phyloP scores from a whole-genome alignment of 2,888 invertebrate genomes.

The Mesochorus sp. region DNA sequence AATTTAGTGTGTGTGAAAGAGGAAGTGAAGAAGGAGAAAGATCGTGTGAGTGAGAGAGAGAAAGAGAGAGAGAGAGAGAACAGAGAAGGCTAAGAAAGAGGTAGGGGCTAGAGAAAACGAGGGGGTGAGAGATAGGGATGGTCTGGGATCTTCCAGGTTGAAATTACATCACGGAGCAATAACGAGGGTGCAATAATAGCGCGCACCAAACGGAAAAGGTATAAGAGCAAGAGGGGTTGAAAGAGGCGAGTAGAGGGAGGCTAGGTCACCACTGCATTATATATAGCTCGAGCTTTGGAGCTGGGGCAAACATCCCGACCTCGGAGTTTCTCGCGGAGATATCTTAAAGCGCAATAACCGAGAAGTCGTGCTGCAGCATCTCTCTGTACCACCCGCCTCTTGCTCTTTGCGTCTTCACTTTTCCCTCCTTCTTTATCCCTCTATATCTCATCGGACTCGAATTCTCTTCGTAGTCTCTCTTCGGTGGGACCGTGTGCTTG shows the following conservation, averaged over 20 bases:
- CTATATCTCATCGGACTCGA: not conserved
- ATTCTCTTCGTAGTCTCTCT: conserved; percentile 20
- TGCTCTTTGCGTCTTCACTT: conserved; percentile 23
- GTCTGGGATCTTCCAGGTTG: conserved; percentile 62
- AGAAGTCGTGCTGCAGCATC: conserved; percentile 63
- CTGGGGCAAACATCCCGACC: conserved; percentile 61
- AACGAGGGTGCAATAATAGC: conserved; percentile 74
- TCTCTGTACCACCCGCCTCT: conserved; percentile 6
- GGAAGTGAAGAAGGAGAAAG: too few relatives aligned
- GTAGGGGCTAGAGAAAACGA: conserved; percentile 17
- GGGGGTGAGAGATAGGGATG: conserved; percentile 30
- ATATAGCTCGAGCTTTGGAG: conserved; percentile 37
- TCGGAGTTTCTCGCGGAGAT: conserved; percentile 62
- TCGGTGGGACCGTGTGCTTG: not conserved
- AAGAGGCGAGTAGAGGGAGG: conserved; percentile 15
- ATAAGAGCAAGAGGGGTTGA: conserved; percentile 28
- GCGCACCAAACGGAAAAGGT: conserved; percentile 63
- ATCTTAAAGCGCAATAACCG: conserved; percentile 73
- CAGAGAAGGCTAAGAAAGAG: too few relatives aligned
- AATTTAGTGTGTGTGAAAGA: conserved; percentile 19
- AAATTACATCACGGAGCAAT: conserved; percentile 74
- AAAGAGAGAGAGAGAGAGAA: conserved; percentile 35
- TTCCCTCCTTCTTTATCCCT: conserved; percentile 9
- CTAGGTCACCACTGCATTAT: conserved; percentile 28
- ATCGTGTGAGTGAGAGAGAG: conserved; percentile 21